Percentiles rank a stretch among this genome's conserved stretches.
Evolutionary conservation across 2,797 vertebrate species (phyloP).

Genomic region (Salarias fasciatus): DNA sequence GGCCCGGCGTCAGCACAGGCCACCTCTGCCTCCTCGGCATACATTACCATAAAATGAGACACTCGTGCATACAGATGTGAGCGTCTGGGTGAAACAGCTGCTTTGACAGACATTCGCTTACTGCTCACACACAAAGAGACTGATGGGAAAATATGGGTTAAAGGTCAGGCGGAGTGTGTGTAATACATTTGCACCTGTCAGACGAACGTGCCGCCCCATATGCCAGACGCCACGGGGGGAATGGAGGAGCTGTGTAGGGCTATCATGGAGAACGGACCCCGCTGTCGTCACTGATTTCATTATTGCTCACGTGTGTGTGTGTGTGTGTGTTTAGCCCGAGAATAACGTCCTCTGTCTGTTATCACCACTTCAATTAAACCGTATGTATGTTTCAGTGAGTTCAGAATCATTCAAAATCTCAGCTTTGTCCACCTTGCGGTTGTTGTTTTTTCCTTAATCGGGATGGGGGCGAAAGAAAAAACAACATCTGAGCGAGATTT

Average conservation of each 20-base stretch:
- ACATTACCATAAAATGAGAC: conserved; percentile 68
- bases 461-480: conserved; percentile 43
- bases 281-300: conserved; percentile 68
- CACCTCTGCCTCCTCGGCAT: conserved; percentile 58
- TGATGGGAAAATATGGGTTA: conserved; percentile 74
- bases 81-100: conserved; percentile 86
- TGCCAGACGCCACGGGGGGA: conserved; percentile 56
- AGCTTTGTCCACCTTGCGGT: conserved; percentile 73
- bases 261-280: conserved; percentile 59
- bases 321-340: conserved; percentile 46
- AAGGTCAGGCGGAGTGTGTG: conserved; percentile 80
- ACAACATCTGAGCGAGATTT: conserved; percentile 77
- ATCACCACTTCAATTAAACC: conserved; percentile 67
- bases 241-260: conserved; percentile 61
- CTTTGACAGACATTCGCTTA: conserved; percentile 65
- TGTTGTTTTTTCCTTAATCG: conserved; percentile 36
- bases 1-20: conserved; percentile 35
- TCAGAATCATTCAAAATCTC: conserved; percentile 63
- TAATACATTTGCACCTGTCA: conserved; percentile 74
- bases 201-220: conserved; percentile 55
- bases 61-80: conserved; percentile 49
- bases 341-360: conserved; percentile 67
- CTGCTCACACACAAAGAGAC: conserved; percentile 12
- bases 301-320: conserved; percentile 42
- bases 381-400: conserved; percentile 76